These are phyloP conservation scores for Epizoanthus rinbou DNA, from an alignment of 92 coral and sea anemone species.

Conservation along the genomic window DNA sequence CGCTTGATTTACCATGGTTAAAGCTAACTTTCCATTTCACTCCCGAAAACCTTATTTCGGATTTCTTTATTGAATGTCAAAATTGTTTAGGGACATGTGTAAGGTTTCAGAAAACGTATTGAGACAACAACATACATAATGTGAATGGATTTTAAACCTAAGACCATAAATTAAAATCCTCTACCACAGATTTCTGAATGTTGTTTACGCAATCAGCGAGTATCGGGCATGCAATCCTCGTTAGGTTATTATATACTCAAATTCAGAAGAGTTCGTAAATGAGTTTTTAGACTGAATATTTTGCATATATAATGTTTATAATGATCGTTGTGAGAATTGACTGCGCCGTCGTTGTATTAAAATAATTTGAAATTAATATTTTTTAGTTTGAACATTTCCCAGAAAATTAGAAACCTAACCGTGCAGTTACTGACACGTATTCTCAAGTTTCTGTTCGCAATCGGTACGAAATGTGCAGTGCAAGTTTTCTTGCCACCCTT, in stretches of 20 bases:
- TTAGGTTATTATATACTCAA: neutral
- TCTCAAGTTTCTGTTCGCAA: neutral
- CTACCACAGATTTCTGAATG: neutral
- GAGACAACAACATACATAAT: neutral
- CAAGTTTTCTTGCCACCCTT: neutral
- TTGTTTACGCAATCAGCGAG: neutral
- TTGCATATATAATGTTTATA: neutral
- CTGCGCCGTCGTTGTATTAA: neutral
- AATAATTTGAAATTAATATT: neutral
- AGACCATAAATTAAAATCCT: neutral
- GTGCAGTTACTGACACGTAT: too few species aligned
- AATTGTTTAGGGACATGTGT: neutral
- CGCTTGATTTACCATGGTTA: neutral
- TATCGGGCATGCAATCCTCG: neutral
- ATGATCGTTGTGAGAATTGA: neutral
- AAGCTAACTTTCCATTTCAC: neutral
- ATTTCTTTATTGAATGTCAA: neutral
- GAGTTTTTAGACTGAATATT: neutral
- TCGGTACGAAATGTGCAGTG: neutral
- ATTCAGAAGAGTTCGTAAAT: neutral
- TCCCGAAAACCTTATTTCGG: neutral
- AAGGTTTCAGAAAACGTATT: neutral
- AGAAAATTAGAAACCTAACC: neutral
- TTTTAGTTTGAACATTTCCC: neutral
- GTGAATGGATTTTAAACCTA: neutral